Base-by-base conservation (phyloP, 2,113 vertebrate species). In the Muscicapa adusta region DNA sequence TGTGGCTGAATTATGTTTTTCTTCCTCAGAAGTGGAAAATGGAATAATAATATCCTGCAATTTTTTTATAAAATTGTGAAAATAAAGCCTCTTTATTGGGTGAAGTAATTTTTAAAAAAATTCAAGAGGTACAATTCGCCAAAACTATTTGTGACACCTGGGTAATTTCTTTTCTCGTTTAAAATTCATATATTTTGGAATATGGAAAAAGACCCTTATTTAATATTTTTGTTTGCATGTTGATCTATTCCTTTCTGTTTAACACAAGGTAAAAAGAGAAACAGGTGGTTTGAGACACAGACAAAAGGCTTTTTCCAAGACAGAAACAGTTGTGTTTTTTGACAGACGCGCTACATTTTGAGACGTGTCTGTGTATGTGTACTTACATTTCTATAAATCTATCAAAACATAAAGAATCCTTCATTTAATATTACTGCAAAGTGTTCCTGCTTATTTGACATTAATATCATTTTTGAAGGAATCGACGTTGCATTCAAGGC, bases 401-500 rank as follows among this genome's bases (percentile, higher is more conserved):
- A 77, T 97, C 92, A 91, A 88, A 94, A 94, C 92, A 88, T 97
- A 96, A 97, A 97, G 93, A 95, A 89, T 96, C 78, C 96, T 98
- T 97, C 93, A 97, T 96, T 91, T 97, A 96, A 91, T 97, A 96
- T 94, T 97, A 97, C 88, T 94, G 82, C 74, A 96, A 95, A 98
- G 93, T 87, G 89, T 93, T 96, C 96, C 93, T 97, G 97, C 97
- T 98, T 97, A 98, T 98, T 98, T 97, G 97, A 98, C 98, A 96
- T 98, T 98, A 98, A 97, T 98, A 98, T 98, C 96, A 97, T 98
- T 98, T 98, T 98, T 98, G 97, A 98, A 98, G 97, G 97, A 96
- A 96, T 97, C 86, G 88, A 97, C 94, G 95, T 96, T 96, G 96
- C 97, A 92, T 98, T 98, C 98, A 97, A 98, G 97, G 97, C 97